A percentile compares a stretch with the other conserved stretches of the same genome.
These are phyloP conservation scores for Timema podura DNA, from an alignment of 2,888 invertebrate genomes.

Conservation along the genomic window DNA sequence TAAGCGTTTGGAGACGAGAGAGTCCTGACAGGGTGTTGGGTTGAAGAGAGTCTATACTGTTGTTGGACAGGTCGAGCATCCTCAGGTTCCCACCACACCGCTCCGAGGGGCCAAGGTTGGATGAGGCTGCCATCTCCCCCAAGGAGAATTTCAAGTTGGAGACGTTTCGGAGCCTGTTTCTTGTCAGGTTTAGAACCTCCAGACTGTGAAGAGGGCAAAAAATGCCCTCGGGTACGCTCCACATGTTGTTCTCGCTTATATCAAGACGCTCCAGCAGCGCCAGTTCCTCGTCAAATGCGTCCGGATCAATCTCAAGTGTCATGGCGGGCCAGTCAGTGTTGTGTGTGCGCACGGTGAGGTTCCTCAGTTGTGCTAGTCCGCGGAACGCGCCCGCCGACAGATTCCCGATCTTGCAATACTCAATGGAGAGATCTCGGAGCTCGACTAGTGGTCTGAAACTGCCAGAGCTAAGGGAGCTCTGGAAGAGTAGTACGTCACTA, in stretches of 20 bases:
- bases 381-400: constrained; percentile 78
- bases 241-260: constrained; percentile 75
- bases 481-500: constrained; percentile 74
- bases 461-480: constrained; percentile 71
- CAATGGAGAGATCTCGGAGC: constrained; percentile 71
- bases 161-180: constrained; percentile 72
- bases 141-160: constrained; percentile 65
- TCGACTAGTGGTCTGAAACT: constrained; percentile 73
- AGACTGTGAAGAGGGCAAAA: constrained; percentile 71
- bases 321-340: constrained; percentile 81
- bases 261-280: constrained; percentile 69
- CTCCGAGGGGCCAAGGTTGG: constrained; percentile 52
- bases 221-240: constrained; percentile 70
- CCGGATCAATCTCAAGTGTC: constrained; percentile 69
- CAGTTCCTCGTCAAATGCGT: constrained; percentile 70
- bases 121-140: constrained; percentile 40
- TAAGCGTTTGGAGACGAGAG: constrained; percentile 65
- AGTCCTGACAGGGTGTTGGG: constrained; percentile 68
- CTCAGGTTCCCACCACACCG: constrained; percentile 67
- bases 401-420: constrained; percentile 79
- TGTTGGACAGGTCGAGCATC: constrained; percentile 70
- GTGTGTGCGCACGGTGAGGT: constrained; percentile 76
- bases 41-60: constrained; percentile 71
- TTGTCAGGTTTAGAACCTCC: constrained; percentile 72
- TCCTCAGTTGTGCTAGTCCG: constrained; percentile 70